Evolutionary conservation across 2,888 invertebrate genomes (phyloP), one percentile per base, ranked within the genome.

Genomic region (Tethea ocularis): DNA sequence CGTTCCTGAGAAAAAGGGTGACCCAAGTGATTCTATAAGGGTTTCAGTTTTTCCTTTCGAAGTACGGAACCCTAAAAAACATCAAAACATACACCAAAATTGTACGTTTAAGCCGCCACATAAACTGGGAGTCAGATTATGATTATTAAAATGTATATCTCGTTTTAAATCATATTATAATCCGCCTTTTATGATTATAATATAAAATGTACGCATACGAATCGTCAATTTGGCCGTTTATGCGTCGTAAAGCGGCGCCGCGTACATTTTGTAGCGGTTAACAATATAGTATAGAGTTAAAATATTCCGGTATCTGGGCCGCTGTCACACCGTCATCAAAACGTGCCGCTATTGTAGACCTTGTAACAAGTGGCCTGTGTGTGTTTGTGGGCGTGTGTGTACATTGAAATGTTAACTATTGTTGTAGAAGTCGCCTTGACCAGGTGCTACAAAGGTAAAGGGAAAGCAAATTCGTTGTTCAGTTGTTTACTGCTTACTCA

Each of bases 251-350:
- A 46, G 46, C 46, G 46, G 46, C 46, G 7, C 46, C 46, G 17
- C 46, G 10, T 46, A 46, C 46, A 46, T 46, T 46, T 46, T 46
- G 46, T 46, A 46, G 46, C 46, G 46, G 20, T 46, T 46, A 46
- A 46, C 46, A 46, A 46, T 46, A 46, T 20, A 41, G 41, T 46
- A 46, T 20, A 41, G 41, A 41, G 41, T 41, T 41, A 41, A 41
- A 41, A 41, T 41, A 41, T 41, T 41, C 41, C 46, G 46, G 46
- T 20, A 46, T 56, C 38, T 46, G 57, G 59, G 46, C 63, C 63
- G 66, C 71, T 71, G 71, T 72, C 71, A 65, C 57, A 68, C 71
- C 71, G 71, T 24, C 52, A 62, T 71, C 71, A 65, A 54, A n/a
- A 52, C 26, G 55, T 52, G 57, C 57, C 57, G 63, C 59, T 59